These are phyloP conservation scores for Cheirogaleus major DNA, from an alignment of 2,797 vertebrate species.

Conservation along the genomic window DNA sequence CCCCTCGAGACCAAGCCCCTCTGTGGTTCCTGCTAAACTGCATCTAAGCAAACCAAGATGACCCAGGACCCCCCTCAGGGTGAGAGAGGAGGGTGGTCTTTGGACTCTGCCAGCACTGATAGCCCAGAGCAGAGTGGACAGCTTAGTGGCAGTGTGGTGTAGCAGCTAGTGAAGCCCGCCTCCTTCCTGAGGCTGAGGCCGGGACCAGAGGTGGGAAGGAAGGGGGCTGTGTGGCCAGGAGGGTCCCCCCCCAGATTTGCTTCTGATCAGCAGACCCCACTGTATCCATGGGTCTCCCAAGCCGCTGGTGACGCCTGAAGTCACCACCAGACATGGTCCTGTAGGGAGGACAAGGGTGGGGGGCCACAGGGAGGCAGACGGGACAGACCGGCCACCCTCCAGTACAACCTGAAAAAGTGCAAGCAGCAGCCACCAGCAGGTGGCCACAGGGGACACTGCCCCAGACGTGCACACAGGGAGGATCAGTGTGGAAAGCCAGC, in stretches of 20 bases:
- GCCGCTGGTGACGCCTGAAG: not conserved
- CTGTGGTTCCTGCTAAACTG: not conserved
- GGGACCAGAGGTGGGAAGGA: not conserved
- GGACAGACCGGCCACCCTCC: not conserved
- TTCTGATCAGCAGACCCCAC: not conserved
- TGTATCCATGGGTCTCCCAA: not conserved
- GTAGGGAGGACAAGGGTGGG: not conserved
- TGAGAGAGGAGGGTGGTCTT: too few species aligned
- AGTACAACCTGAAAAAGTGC: not conserved
- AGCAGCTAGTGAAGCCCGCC: not conserved
- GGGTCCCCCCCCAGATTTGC: not conserved
- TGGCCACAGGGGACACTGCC: rapidly evolving
- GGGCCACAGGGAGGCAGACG: conserved; percentile 16
- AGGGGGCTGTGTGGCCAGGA: not conserved
- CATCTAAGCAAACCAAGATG: not conserved
- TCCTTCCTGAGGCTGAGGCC: not conserved
- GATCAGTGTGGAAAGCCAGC: not conserved
- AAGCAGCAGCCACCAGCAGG: not conserved
- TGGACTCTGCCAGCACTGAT: not conserved
- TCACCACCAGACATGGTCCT: not conserved
- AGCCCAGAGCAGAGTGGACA: not conserved
- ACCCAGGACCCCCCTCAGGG: not conserved
- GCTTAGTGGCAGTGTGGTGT: not conserved
- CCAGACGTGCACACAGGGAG: not conserved
- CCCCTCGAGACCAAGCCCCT: not conserved